Evolutionary conservation across 1,140 invertebrate species (phyloP).

Genomic region (Himalopsyche phryganea): DNA sequence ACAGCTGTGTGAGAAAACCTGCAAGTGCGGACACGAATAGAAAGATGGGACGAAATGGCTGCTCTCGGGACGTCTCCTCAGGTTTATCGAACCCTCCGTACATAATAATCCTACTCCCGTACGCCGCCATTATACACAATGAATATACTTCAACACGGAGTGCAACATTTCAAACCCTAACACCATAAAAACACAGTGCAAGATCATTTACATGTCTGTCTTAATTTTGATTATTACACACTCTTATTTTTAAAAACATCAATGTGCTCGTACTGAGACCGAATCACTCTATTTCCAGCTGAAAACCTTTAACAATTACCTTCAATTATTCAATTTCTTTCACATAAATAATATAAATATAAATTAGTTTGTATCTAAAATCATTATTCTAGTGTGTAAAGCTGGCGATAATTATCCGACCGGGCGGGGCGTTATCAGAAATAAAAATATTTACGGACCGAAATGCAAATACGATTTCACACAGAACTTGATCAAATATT

Average conservation of each 20-base stretch:
- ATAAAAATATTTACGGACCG: too few species aligned
- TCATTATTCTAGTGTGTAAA: neutral
- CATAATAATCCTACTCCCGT: neutral
- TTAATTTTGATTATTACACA: conserved; percentile 25
- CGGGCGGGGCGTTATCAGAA: neutral
- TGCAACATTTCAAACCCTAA: conserved; percentile 31
- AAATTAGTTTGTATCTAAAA: neutral
- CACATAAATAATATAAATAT: neutral
- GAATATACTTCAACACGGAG: conserved; percentile 22
- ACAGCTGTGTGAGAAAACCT: conserved; percentile 34
- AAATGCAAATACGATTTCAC: neutral
- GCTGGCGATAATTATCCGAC: neutral
- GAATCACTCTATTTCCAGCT: conserved; percentile 3
- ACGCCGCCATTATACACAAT: too few species aligned
- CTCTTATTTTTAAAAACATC: conserved; percentile 21
- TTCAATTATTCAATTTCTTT: too few species aligned
- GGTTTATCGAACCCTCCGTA: neutral
- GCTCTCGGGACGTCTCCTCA: neutral
- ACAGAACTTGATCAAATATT: neutral
- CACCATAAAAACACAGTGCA: conserved; percentile 32
- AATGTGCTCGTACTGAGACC: conserved; percentile 3
- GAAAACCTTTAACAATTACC: too few species aligned
- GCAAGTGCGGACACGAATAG: conserved; percentile 26
- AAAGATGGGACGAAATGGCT: conserved; percentile 19
- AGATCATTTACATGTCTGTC: conserved; percentile 19